Conservation (phyloP, 35 echinoderm and acorn worm species). For the Hemicentrotus pulcherrimus region DNA sequence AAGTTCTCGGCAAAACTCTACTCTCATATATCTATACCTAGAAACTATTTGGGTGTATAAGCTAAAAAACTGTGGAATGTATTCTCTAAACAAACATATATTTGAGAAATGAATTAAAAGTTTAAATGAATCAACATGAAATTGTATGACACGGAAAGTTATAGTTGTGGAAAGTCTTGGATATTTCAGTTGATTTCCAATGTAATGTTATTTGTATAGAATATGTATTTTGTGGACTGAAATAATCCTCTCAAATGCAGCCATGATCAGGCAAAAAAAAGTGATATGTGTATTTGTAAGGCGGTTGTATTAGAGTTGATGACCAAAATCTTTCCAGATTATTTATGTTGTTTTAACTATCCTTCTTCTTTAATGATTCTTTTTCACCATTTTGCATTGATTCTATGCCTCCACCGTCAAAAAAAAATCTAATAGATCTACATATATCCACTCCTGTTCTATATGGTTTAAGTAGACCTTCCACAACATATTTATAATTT, state of each 20-base stretch:
- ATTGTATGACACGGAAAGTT: neutral
- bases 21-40: neutral
- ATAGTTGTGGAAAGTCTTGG: neutral
- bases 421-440: too few species aligned
- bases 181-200: neutral
- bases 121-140: neutral
- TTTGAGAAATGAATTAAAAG: neutral
- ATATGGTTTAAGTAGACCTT: too few species aligned
- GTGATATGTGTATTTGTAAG: neutral
- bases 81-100: too few species aligned
- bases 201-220: neutral
- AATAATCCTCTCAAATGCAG: neutral
- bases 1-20: neutral
- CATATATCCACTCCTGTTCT: too few species aligned
- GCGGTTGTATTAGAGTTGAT: neutral
- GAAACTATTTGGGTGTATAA: neutral
- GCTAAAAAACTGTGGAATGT: too few species aligned
- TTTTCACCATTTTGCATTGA: neutral
- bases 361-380: neutral
- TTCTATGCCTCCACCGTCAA: neutral
- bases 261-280: neutral
- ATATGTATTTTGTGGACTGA: neutral
- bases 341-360: neutral
- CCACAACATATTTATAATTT: too few species aligned
- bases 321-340: neutral